Conservation (phyloP, 2,113 vertebrate genomes). For the Ceyx cyanopectus region DNA sequence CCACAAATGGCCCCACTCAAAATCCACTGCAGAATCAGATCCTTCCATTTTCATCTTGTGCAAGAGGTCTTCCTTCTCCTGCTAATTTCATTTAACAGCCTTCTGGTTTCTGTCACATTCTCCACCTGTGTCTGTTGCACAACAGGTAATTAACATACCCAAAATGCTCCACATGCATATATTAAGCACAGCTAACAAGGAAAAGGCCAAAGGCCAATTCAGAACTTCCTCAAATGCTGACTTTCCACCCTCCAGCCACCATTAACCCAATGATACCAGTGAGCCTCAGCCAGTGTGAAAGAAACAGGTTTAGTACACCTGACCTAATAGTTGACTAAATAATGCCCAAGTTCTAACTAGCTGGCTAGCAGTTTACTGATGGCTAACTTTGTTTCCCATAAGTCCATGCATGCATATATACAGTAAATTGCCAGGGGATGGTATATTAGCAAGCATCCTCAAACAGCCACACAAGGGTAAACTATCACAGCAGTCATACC, state of each 20-base stretch:
- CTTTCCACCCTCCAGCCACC: neutral
- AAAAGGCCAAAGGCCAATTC: conserved; percentile 3
- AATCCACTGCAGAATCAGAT: neutral
- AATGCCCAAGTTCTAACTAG: conserved; percentile 42
- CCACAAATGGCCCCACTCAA: neutral
- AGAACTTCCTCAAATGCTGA: neutral
- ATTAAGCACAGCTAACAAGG: neutral
- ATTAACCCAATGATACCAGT: neutral
- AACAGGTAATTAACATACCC: neutral
- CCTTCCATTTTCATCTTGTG: neutral
- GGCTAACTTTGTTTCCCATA: conserved; percentile 1
- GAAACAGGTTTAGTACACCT: neutral
- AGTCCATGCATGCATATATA: neutral
- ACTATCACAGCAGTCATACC: neutral
- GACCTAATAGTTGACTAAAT: conserved; percentile 20
- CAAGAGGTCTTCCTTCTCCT: neutral
- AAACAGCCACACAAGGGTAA: neutral
- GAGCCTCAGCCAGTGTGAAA: neutral
- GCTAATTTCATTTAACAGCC: neutral
- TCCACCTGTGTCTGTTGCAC: neutral
- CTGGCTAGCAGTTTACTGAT: conserved; percentile 51
- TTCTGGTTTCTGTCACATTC: neutral
- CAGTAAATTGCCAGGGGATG: neutral
- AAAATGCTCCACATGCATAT: neutral
- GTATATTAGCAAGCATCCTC: conserved; percentile 14